phyloP scores from a whole-genome alignment of 2,113 vertebrate species.

The Prunella himalayana region DNA sequence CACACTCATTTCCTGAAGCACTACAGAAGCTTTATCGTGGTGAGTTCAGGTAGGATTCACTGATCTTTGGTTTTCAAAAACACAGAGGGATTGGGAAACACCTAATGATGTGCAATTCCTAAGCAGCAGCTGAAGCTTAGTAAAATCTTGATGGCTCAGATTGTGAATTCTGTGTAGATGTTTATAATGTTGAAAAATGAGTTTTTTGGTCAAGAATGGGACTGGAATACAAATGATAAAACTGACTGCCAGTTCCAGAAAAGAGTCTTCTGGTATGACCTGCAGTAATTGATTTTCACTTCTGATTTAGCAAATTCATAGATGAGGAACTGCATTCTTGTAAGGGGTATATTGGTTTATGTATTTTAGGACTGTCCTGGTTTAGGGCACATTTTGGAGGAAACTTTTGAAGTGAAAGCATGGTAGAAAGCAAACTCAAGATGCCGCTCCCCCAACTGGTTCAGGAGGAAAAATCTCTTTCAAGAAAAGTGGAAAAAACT shows the following conservation, averaged over 20 bases:
- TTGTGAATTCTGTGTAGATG: background rate
- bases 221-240: background rate
- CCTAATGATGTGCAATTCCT: background rate
- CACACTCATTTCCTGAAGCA: slow-evolving; percentile 89
- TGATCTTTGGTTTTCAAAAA: background rate
- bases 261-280: background rate
- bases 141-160: background rate
- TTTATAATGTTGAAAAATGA: background rate
- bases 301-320: background rate
- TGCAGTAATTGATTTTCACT: background rate
- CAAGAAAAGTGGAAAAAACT: background rate
- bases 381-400: background rate
- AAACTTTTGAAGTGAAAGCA: background rate
- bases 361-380: background rate
- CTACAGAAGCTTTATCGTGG: slow-evolving; percentile 87
- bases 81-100: background rate
- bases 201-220: background rate
- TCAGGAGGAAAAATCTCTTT: background rate
- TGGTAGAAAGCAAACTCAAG: background rate
- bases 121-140: background rate
- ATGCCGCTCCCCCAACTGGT: fast-evolving
- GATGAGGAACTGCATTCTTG: background rate
- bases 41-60: slow-evolving; percentile 91
- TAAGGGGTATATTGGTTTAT: background rate
- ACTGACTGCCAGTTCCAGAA: background rate